These are phyloP conservation scores for Amniataba percoides DNA, from an alignment of 2,797 vertebrate species.

Conservation along the genomic window DNA sequence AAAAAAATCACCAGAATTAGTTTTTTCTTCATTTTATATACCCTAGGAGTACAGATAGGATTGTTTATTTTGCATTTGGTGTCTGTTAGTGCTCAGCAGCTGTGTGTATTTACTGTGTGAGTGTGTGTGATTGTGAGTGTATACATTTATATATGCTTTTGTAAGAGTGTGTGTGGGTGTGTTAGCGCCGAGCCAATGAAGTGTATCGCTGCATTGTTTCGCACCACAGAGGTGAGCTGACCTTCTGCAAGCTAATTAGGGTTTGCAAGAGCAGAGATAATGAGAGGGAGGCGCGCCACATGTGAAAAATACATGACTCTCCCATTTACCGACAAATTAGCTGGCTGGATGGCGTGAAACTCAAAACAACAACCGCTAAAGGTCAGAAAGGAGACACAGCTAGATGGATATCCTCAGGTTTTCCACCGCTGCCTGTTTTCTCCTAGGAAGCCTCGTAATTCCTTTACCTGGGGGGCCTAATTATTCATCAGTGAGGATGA, in stretches of 20 bases:
- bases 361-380: conserved; percentile 51
- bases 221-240: conserved; percentile 68
- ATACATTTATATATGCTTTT: conserved; percentile 25
- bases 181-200: conserved; percentile 46
- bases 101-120: background rate
- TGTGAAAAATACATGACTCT: conserved; percentile 53
- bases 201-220: conserved; percentile 63
- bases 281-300: conserved; percentile 49
- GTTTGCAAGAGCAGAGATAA: conserved; percentile 60
- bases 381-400: conserved; percentile 52
- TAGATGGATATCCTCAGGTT: conserved; percentile 45
- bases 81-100: background rate
- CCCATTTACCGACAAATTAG: conserved; percentile 59
- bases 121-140: no score
- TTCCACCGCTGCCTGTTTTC: conserved; percentile 4
- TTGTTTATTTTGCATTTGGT: background rate
- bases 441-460: conserved; percentile 39
- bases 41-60: background rate
- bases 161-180: conserved; percentile 30
- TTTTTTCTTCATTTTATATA: background rate
- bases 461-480: conserved; percentile 62
- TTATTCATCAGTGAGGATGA: conserved; percentile 57
- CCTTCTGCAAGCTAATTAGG: conserved; percentile 73
- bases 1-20: background rate
- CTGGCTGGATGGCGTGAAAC: conserved; percentile 33